Evolutionary conservation across 1,140 invertebrate species (phyloP), one percentile per base, ranked within the genome.

Genomic region (Saccostrea glomerata): DNA sequence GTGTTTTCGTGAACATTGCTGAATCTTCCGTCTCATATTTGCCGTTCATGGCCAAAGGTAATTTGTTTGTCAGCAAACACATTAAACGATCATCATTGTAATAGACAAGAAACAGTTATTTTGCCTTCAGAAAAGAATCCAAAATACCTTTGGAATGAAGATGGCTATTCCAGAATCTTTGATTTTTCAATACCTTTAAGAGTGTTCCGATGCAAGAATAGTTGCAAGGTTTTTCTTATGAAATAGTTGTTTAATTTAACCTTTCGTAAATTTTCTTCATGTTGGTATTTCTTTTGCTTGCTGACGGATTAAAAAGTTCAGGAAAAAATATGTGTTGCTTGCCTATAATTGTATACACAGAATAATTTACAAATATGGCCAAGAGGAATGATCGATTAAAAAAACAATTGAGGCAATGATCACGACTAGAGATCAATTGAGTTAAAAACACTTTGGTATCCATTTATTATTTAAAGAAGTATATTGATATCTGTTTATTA

Each of bases 41-140:
- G 15, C 70, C 70, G 70, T 77, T 77, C 70, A 77, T 13, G 70
- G 70, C 70, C 70, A 77, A 77, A 25, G 7, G 30, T 77, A 77
- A 77, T 77, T 77, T 77, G 70, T 77, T 77, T 77, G 70, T 77
- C 70, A 77, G 70, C 70, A 77, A 30, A 30, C 70, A 77, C 70
- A 77, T 77, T 77, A 77, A 77, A 77, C 70, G 25, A 77, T 77
- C 70, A 77, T 77, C 70, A 77, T 77, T 77, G 25, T 77, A 77
- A 30, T 77, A 25, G 30, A 77, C 70, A 36, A 77, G 70, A 77
- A 77, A 77, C 70, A 36, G 30, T 77, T 77, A 77, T 77, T 77
- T 15, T 77, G 70, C 70, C 25, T 77, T 30, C 70, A 30, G 70
- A 77, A 77, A 77, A 77, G 70, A 77, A 77, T 77, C 70, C 70